Conservation (phyloP, 2,113 vertebrate genomes). For the Albula glossodonta region DNA sequence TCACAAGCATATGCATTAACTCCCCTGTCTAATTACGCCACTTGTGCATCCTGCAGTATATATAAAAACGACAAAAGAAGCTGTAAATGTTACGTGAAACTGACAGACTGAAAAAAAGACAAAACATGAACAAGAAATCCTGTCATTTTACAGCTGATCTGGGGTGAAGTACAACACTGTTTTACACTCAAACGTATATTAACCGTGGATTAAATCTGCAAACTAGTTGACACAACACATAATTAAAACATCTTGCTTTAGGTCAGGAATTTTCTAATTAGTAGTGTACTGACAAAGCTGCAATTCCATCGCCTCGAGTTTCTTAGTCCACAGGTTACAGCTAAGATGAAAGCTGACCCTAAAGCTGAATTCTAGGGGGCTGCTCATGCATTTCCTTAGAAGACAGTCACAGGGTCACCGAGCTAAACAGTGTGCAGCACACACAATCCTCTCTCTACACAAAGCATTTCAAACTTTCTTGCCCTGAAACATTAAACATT, state of each 20-base stretch:
- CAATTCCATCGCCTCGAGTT: constrained; percentile 74
- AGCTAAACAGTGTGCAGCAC: constrained; percentile 63
- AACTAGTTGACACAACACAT: constrained; percentile 85
- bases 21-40: background rate
- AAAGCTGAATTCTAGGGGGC: constrained; percentile 63
- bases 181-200: constrained; percentile 71
- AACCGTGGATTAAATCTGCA: constrained; percentile 78
- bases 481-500: constrained; percentile 56
- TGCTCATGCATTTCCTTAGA: constrained; percentile 61
- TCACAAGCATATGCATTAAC: background rate
- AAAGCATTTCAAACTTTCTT: constrained; percentile 43
- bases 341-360: constrained; percentile 74
- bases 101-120: constrained; percentile 12
- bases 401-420: constrained; percentile 71
- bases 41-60: background rate
- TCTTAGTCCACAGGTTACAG: constrained; percentile 76
- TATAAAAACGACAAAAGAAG: background rate
- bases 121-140: background rate
- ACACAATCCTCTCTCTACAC: constrained; percentile 58
- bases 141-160: constrained; percentile 50
- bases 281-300: constrained; percentile 78
- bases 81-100: background rate
- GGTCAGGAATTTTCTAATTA: constrained; percentile 86
- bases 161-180: constrained; percentile 59
- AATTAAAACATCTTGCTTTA: constrained; percentile 81